A percentile compares a stretch with the other conserved stretches of the same genome.
phyloP scores from a whole-genome alignment of 2,888 invertebrate species.

The Ectropis crepuscularia region DNA sequence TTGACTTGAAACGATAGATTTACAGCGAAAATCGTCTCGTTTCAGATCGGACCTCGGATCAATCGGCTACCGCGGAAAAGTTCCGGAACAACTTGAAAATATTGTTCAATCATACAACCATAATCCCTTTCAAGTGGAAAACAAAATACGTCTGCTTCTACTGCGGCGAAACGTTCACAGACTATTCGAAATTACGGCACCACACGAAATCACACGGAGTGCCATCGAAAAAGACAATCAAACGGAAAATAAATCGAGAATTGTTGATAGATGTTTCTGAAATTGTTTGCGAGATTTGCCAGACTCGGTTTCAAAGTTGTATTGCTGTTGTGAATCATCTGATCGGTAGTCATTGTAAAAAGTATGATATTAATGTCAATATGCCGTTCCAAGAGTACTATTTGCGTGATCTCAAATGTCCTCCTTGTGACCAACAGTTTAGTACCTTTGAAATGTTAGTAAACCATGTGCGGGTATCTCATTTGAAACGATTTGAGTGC shows the following conservation, averaged over 20 bases:
- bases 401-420: conserved; percentile 61
- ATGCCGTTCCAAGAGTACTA: conserved; percentile 66
- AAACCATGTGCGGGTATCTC: conserved; percentile 62
- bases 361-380: conserved; percentile 64
- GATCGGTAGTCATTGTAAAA: conserved; percentile 62
- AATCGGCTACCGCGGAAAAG: conserved; percentile 64
- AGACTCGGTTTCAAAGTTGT: conserved; percentile 57
- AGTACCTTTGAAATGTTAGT: conserved; percentile 64
- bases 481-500: conserved; percentile 66
- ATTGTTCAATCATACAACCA: conserved; percentile 73
- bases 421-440: conserved; percentile 64
- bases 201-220: conserved; percentile 69
- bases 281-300: conserved; percentile 67
- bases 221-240: conserved; percentile 1
- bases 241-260: conserved; percentile 4
- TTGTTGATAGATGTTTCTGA: conserved; percentile 73
- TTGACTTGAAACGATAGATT: conserved; percentile 45
- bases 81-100: conserved; percentile 72
- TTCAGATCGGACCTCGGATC: conserved; percentile 70
- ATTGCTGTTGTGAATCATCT: conserved; percentile 69
- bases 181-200: conserved; percentile 66
- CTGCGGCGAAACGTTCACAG: conserved; percentile 62
- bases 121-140: conserved; percentile 78
- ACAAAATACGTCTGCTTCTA: conserved; percentile 71
- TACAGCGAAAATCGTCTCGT: conserved; percentile 70